Evolutionary conservation across 2,113 vertebrate species (phyloP), one percentile per base, ranked within the genome.

Genomic region (Syrrhaptes paradoxus): DNA sequence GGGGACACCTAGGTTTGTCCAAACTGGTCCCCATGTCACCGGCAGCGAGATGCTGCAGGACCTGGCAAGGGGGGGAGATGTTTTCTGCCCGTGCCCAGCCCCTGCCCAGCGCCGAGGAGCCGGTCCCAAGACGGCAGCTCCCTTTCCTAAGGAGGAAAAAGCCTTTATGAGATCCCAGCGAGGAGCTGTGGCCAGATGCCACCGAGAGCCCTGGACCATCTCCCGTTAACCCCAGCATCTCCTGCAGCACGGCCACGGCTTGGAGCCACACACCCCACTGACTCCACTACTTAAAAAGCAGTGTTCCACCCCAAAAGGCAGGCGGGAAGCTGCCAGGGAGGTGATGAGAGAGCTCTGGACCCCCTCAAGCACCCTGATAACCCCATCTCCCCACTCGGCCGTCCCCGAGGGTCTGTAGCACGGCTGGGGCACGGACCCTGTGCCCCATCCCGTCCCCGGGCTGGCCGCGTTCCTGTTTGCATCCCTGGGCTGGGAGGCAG

Each of bases 111-210:
- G 0, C 57, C 0, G 4, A 68, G 74, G 70, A 93, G 61, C 82
- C 43, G 0, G 0, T 89, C 92, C 85, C 92, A 78, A 82, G 77
- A 67, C 71, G 3, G 81, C 95, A 90, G 87, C 66, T 94, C 82
- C 78, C 76, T 70, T 94, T 95, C 93, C 92, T 87, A 96, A 94
- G 96, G 95, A 93, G 87, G 94, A 95, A 97, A 95, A 93, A 93
- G 87, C 36, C 46, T 95, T 94, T 93, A 93, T 6, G 41, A 94
- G 71, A 85, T 91, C 90, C 18, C 96, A 96, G 90, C 16, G 2
- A 95, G 92, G 62, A 96, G 71, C 90, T 29, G 0, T 55, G 66
- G 87, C 87, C 75, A 5, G 6, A 55, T n/a, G 77, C 93, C 49
- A 7, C 73, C 0, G 5, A 66, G 61, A 93, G 20, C 61, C 48